phyloP scores from a whole-genome alignment of 1,140 invertebrate species.

The Sitobion miscanthi region DNA sequence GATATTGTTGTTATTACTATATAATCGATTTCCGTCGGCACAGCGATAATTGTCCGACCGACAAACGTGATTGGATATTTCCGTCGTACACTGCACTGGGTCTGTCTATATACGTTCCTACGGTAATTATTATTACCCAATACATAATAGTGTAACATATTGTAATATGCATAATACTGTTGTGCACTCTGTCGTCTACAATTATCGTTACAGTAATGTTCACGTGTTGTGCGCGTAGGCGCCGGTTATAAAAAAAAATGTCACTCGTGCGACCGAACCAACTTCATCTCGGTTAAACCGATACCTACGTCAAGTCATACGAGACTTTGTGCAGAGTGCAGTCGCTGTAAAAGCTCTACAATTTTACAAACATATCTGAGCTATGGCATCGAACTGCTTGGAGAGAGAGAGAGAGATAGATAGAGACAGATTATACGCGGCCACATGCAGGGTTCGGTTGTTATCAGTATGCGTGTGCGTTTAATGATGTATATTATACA shows the following conservation, averaged over 20 bases:
- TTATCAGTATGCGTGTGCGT: neutral
- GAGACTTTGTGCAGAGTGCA: too few relatives aligned
- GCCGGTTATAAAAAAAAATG: neutral
- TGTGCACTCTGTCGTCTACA: neutral
- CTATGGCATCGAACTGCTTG: neutral
- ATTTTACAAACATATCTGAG: neutral
- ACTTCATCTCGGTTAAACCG: neutral
- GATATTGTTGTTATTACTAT: neutral
- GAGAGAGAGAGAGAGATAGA: neutral
- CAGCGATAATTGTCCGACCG: neutral
- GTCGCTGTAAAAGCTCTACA: too few relatives aligned
- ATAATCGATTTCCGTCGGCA: neutral
- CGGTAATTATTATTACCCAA: neutral
- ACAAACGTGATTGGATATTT: constrained; percentile 15
- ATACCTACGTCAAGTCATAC: too few relatives aligned
- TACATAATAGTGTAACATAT: neutral
- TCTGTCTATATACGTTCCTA: neutral
- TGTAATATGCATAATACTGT: too few relatives aligned
- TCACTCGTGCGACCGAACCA: neutral
- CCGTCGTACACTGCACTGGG: neutral
- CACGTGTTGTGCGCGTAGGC: neutral
- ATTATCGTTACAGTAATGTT: neutral
- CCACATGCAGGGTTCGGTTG: neutral
- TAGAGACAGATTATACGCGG: neutral
- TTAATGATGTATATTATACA: neutral